Base-by-base conservation (phyloP, 2,113 vertebrate species). In the Anolis carolinensis region DNA sequence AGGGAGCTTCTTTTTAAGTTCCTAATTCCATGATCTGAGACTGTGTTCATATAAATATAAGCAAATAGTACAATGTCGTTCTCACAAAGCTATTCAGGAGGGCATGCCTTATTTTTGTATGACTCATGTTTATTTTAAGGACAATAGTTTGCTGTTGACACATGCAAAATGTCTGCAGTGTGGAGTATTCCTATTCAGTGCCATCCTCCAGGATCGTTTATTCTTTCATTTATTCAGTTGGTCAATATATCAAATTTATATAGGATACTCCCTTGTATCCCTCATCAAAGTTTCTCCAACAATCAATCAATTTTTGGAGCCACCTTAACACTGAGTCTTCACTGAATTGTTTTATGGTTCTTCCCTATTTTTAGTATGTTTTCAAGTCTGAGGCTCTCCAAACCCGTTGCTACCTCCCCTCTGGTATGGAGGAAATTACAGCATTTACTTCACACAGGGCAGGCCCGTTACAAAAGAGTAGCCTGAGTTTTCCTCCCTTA, bases 41-140 rank as follows among this genome's bases (percentile, higher is more conserved):
- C 88, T 72, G 48, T 32, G 82, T 62, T 80, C 75, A 44, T 32
- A 79, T 90, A 62, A 81, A 83, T 85, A 21, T 11, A 87, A 91
- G 73, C 48, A 83, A 93, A 78, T n/a, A 3, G 62, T 25, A 39
- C 39, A 77, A 85, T 23, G 27, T 25, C 83, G 76, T 83, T 39
- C 81, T 62, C 48, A n/a, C 79, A 59, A 14, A 50, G 3, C 4
- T 75, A 74, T 73, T 63, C 20, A 20, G n/a, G 11, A 74, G 23
- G 21, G 7, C 36, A 23, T 71, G 52, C 39, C 39, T 81, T 81
- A 81, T 65, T 36, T 30, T 16, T 74, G 32, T 23, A 55, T 34
- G 36, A 4, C 50, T 74, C 30, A 50, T 32, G 50, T 10, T 65
- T 32, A 81, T 50, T 81, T 75, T 18, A 65, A 81, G 36, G 36